Evolutionary conservation across 2,113 vertebrate genomes (phyloP).

Genomic region (Notothenia coriiceps): DNA sequence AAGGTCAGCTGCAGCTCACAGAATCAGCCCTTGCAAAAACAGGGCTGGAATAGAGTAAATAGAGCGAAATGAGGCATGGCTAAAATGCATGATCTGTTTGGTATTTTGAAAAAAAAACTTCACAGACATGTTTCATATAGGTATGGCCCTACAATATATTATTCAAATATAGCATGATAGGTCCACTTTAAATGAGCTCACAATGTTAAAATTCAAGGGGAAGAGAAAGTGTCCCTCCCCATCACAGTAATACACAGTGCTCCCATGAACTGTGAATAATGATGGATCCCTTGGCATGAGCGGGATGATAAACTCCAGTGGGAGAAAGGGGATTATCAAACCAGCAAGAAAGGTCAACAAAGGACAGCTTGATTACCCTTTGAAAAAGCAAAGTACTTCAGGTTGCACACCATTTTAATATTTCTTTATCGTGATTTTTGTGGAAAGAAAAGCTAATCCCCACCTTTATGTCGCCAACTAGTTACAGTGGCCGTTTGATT

Average conservation of each 20-base stretch:
- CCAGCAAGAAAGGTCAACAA: conserved; percentile 1
- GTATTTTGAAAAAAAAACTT: too few species aligned
- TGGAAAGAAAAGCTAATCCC: neutral
- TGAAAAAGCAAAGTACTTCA: conserved; percentile 2
- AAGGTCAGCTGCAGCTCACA: too few species aligned
- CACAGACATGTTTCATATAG: too few species aligned
- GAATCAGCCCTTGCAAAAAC: too few species aligned
- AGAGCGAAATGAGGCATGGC: too few species aligned
- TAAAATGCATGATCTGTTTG: too few species aligned
- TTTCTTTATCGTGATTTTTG: conserved; percentile 3
- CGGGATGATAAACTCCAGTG: conserved; percentile 39
- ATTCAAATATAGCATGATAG: too few species aligned
- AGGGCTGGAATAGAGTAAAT: too few species aligned
- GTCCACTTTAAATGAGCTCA: conserved; percentile 28
- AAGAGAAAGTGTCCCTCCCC: conserved; percentile 12
- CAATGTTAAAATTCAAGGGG: conserved; percentile 39
- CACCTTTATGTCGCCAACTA: conserved; percentile 12
- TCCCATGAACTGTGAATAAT: conserved; percentile 47
- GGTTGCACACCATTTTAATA: neutral
- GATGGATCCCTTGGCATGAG: conserved; percentile 38
- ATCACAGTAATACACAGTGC: conserved; percentile 7
- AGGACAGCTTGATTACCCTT: neutral
- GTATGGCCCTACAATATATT: too few species aligned
- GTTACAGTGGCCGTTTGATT: neutral
- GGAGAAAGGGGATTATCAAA: conserved; percentile 41